Base-by-base conservation (phyloP, 2,888 invertebrate genomes). In the Julus scandinavius region DNA sequence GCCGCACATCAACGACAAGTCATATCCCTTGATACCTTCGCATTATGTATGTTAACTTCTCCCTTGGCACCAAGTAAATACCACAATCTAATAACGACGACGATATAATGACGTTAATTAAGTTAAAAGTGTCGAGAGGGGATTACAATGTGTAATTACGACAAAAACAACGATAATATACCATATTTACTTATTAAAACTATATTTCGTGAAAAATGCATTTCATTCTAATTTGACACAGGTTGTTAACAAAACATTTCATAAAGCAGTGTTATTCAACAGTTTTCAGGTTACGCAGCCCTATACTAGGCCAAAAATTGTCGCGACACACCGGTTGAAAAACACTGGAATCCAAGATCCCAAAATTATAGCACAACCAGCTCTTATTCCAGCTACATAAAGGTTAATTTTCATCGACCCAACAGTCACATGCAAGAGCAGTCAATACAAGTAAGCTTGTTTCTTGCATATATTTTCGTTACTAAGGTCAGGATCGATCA, bases 121-220 rank as follows among this genome's bases (percentile, higher is more conserved):
- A 80, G 80, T 80, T 80, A 38, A 80, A 80, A 80, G 80, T 80
- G 80, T 80, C 80, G 80, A 38, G 13, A 80, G 80, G 80, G 38
- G 80, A 38, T 80, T 80, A 80, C 80, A 40, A 38, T 38, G 38
- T 38, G 13, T 9, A 80, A 40, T 80, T 80, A 80, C 38, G 11
- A 13, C 80, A 38, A 80, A 29, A 80, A 80, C 80, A 38, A 38
- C 29, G 80, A 80, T 29, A 7, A 72, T 72, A 4, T 72, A 29
- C 17, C 17, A 72, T 17, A 72, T 72, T 72, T 72, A 20, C 7
- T 72, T n/a, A 72, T 20, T 4, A 20, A 80, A 80, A 80, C 3
- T 38, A 38, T 80, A 54, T 17, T 54, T 54, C 54, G 15, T 17
- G 54, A 15, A 54, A 54, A 54, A 54, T 54, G 3, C 15, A 54